phyloP scores from a whole-genome alignment of 2,113 vertebrate species.

The Pantherophis guttatus region DNA sequence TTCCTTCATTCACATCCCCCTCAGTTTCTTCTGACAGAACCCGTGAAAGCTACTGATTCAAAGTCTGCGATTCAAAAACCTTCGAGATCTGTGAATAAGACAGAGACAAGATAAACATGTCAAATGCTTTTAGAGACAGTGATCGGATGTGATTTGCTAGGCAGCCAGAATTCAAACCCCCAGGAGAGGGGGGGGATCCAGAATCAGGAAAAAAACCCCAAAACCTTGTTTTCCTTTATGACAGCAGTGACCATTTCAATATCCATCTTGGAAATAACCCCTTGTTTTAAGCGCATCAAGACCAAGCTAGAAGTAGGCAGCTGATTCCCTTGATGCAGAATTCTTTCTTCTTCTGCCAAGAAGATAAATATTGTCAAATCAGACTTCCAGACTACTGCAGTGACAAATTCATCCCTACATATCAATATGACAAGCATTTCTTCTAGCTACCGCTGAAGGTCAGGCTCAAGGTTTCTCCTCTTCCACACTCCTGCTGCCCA shows the following conservation, averaged over 20 bases:
- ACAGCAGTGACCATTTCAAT: conserved; percentile 2
- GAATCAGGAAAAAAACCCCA: background rate
- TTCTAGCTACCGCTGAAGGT: conserved; percentile 46
- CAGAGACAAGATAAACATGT: conserved; percentile 5
- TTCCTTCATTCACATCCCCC: background rate
- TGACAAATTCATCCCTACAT: conserved; percentile 61
- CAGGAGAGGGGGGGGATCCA: background rate
- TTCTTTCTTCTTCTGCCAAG: conserved; percentile 40
- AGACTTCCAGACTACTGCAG: conserved; percentile 47
- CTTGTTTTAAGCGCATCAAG: conserved; percentile 27
- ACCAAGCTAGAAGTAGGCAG: conserved; percentile 32
- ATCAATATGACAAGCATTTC: conserved; percentile 50
- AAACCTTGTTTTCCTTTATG: background rate
- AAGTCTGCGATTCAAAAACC: background rate
- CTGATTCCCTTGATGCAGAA: conserved; percentile 28
- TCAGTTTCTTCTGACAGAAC: background rate
- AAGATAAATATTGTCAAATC: conserved; percentile 58
- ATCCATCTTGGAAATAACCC: background rate
- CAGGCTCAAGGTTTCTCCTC: conserved; percentile 8
- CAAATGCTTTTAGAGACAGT: conserved; percentile 25
- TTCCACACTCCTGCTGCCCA: background rate
- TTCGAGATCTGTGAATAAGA: background rate
- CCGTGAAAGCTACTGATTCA: background rate
- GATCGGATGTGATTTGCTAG: conserved; percentile 16
- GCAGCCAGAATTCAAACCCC: conserved; percentile 16